Evolutionary conservation across 2,113 vertebrate species (phyloP).

Genomic region (Phalacrocorax pelagicus): DNA sequence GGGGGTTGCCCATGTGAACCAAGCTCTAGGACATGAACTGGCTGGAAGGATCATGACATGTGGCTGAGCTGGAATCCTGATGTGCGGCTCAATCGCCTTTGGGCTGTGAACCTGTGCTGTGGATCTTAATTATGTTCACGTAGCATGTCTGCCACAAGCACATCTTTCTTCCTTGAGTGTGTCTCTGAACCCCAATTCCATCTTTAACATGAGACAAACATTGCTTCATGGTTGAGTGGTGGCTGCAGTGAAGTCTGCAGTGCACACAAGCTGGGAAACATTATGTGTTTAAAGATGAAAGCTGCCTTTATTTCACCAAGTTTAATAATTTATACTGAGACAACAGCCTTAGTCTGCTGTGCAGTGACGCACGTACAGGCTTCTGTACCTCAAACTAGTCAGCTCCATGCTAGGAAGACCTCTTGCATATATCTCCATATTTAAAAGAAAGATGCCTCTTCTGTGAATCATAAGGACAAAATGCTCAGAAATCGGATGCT

Average conservation of each 20-base stretch:
- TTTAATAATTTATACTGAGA: slow-evolving; percentile 39
- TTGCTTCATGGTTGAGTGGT: background rate
- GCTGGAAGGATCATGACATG: rapidly evolving
- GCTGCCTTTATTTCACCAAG: slow-evolving; percentile 29
- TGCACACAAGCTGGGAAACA: background rate
- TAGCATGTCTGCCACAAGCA: background rate
- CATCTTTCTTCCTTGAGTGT: background rate
- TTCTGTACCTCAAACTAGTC: background rate
- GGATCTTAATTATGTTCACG: background rate
- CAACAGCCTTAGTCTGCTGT: background rate
- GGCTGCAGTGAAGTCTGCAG: background rate
- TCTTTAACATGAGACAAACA: background rate
- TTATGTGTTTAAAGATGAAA: slow-evolving; percentile 13
- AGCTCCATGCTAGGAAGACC: background rate
- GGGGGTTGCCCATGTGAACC: background rate
- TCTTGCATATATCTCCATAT: background rate
- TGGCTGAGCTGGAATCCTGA: background rate
- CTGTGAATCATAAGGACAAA: background rate
- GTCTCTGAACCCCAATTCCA: background rate
- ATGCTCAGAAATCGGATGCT: background rate
- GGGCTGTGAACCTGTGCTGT: background rate
- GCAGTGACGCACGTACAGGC: background rate
- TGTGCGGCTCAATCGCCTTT: background rate
- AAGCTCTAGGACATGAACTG: background rate
- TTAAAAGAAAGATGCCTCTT: background rate